Evolutionary conservation across 2,797 vertebrate species (phyloP), one percentile per base, ranked within the genome.

Genomic region (Paramormyrops hopkinsi): DNA sequence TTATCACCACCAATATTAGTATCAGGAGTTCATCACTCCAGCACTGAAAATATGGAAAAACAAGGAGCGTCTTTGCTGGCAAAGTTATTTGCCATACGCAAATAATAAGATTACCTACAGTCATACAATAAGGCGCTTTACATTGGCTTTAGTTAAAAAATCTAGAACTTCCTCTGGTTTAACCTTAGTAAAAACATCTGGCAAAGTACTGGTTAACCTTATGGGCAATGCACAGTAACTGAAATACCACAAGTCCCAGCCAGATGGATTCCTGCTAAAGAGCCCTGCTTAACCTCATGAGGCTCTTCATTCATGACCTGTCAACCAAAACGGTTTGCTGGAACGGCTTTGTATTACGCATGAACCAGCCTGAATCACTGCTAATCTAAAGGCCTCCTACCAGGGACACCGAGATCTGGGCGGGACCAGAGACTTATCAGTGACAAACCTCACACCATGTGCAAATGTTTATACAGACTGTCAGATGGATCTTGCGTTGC

Each of bases 401-500:
- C 14, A 82, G 5, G 17, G 76, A 82, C 19, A 84, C 82, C 0
- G 4, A 29, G 12, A 84, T 84, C 82, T 51, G n/a, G 46, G 44
- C 3, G 4, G 44, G 37, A 82, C 82, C 46, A 46, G 44, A 50
- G 11, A 7, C 22, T 25, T 84, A 48, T 83, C 44, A 82, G 76
- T 25, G 46, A 84, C 46, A 84, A 84, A 84, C 48, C 46, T 48
- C 44, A 84, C 82, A 84, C 82, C 82, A 84, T 84, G 46, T 14
- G 46, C 22, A 84, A 84, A 84, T 84, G 82, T 84, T 84, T 84
- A 48, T 84, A 48, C 82, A 84, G 46, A 84, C 22, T 25, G 82
- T 51, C 44, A 22, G 46, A 84, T 29, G 46, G 22, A 44, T 84
- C 25, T 51, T 25, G 82, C 17, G 48, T 29, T 50, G 46, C 82